Evolutionary conservation across 2,888 invertebrate species (phyloP), one percentile per base, ranked within the genome.

Genomic region (Phortica okadai): DNA sequence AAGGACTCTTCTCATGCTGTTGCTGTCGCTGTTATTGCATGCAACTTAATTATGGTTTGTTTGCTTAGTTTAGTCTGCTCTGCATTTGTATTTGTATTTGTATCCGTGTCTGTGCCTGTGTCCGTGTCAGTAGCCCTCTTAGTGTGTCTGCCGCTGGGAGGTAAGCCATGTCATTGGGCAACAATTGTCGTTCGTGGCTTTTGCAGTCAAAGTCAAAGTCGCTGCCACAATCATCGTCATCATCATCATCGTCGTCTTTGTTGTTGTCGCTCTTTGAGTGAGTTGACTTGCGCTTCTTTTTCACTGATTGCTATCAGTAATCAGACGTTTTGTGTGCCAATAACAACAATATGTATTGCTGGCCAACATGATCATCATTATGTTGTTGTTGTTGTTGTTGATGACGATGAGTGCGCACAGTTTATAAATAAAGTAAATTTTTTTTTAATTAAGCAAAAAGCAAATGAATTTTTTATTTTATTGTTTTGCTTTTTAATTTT

Each of bases 11-110:
- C 42, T 16, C 42, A 10, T 64, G 50, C 64, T 45, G 44, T 64
- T 64, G 62, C 42, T 41, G 25, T 66, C 56, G 74, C 54, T 54
- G 41, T 54, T 74, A 58, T 64, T 76, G 76, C 81, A 81, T 84
- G 84, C 88, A 86, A 87, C 85, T 86, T 86, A 86, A 86, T 86
- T 86, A 87, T 86, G 85, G 88, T 84, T 86, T 86, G 85, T 86
- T 86, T 87, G 85, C 84, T 82, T 83, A 72, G 33, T 54, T 66
- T 54, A 72, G 70, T 33, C 25, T 16, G 1, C 16, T 16, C 8
- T 62, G 16, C 16, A 25, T 33, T 73, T 67, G 74, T 73, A 41
- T 25, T 54, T 42, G 14, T 56, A 41, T 42, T 42, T 58, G 33
- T 70, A 42, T 44, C n/a, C 56, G 56, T 45, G 74, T 44, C 56